Evolutionary conservation across 2,113 vertebrate species (phyloP).

Genomic region (rabbit (Oryctolagus cuniculus)): DNA sequence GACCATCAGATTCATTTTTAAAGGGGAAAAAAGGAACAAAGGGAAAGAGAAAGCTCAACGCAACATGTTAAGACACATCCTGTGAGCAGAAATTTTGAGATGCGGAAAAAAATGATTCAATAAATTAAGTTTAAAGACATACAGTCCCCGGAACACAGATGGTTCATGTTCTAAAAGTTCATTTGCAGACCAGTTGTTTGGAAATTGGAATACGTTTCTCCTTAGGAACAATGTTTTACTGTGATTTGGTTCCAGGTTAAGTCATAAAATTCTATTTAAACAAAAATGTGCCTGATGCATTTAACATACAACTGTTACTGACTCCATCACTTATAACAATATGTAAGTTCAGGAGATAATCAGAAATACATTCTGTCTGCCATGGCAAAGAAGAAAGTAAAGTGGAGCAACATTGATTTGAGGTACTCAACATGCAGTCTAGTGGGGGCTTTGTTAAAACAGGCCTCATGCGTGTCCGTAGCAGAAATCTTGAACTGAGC

Average conservation of each 20-base stretch:
- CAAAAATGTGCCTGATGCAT: not conserved
- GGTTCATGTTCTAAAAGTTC: conserved; percentile 39
- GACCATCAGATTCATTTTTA: conserved; percentile 69
- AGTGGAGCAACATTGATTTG: too few relatives aligned
- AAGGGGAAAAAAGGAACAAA: conserved; percentile 56
- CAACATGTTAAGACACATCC: conserved; percentile 68
- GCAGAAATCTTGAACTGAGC: too few relatives aligned
- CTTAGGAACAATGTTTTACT: not conserved
- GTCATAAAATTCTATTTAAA: not conserved
- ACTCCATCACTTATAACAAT: not conserved
- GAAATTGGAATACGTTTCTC: not conserved
- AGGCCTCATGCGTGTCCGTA: too few relatives aligned
- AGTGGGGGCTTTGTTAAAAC: too few relatives aligned
- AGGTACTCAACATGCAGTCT: too few relatives aligned
- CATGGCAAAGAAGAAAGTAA: not conserved
- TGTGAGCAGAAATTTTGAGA: conserved; percentile 44
- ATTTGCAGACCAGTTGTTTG: conserved; percentile 27
- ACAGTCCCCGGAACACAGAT: not conserved
- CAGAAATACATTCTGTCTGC: not conserved
- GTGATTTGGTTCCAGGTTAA: not conserved
- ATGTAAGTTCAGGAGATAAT: not conserved
- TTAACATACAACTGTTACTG: not conserved
- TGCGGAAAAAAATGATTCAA: not conserved
- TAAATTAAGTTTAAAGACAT: conserved; percentile 51
- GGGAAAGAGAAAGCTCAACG: conserved; percentile 56